These are phyloP conservation scores for Premnoplex brunnescens DNA, from an alignment of 2,797 vertebrate species.

Conservation along the genomic window DNA sequence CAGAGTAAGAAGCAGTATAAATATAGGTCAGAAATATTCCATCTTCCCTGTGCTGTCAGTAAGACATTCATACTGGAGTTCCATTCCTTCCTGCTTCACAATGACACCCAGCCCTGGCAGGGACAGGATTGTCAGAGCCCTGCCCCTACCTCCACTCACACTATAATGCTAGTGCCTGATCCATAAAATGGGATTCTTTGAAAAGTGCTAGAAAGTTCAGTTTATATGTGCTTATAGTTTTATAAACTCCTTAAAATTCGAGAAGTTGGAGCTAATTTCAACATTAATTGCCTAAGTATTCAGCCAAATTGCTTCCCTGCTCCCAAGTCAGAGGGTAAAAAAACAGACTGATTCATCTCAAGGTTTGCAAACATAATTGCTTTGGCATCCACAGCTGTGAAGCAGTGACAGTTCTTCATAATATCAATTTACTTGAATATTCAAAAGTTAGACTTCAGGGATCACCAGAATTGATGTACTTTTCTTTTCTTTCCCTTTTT, in stretches of 20 bases:
- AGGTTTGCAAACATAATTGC: constrained; percentile 50
- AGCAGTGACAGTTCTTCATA: constrained; percentile 38
- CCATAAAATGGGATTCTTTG: neutral
- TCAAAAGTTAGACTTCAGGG: constrained; percentile 41
- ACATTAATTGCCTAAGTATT: constrained; percentile 48
- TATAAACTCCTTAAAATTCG: constrained; percentile 20
- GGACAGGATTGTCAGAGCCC: neutral
- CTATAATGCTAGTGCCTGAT: neutral
- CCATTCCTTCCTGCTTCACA: neutral
- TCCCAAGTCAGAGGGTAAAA: constrained; percentile 38
- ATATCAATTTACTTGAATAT: constrained; percentile 44
- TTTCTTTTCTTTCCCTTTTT: neutral
- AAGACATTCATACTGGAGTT: neutral
- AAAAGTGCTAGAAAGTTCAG: neutral
- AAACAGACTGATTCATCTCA: neutral
- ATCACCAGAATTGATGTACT: neutral
- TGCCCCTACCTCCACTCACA: neutral
- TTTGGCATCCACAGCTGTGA: constrained; percentile 57
- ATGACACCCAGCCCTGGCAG: neutral
- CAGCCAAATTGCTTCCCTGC: constrained; percentile 38
- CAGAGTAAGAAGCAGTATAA: neutral
- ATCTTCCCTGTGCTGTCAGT: neutral
- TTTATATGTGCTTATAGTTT: neutral
- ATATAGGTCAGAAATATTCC: neutral
- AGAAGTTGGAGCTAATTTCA: constrained; percentile 10